Conservation (phyloP, 2,888 invertebrate genomes). For the Nomada ferruginata region DNA sequence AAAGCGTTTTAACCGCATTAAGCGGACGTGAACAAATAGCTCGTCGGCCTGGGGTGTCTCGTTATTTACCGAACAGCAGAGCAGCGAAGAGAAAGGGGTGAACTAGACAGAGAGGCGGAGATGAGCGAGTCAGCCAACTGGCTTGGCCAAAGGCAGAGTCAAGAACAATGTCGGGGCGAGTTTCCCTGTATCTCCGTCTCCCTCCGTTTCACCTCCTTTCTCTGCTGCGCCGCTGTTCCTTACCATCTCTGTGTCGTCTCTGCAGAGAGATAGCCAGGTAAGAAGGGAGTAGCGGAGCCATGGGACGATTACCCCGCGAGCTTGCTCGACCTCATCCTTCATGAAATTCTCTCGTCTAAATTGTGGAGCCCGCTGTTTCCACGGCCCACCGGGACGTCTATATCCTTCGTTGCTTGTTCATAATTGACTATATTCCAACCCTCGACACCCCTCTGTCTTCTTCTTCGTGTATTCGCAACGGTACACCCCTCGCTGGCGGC, state of each 20-base stretch:
- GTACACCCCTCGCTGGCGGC: background rate
- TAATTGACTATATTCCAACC: constrained; percentile 58
- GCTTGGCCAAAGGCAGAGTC: background rate
- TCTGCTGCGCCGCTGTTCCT: background rate
- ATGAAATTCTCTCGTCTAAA: constrained; percentile 58
- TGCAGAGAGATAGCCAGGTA: constrained; percentile 37
- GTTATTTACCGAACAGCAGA: constrained; percentile 35
- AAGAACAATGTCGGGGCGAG: constrained; percentile 45
- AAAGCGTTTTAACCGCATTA: constrained; percentile 39
- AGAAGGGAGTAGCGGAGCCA: constrained; percentile 19
- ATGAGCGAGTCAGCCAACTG: background rate
- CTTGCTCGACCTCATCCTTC: constrained; percentile 35
- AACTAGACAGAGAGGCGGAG: background rate
- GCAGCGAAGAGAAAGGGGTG: background rate
- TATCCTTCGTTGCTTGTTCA: constrained; percentile 51
- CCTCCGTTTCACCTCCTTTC: background rate
- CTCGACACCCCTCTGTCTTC: constrained; percentile 1
- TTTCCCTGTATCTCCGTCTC: background rate
- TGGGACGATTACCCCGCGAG: constrained; percentile 56
- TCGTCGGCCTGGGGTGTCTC: constrained; percentile 13
- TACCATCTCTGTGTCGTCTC: background rate
- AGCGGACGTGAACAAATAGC: constrained; percentile 36
- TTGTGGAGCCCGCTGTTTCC: constrained; percentile 38
- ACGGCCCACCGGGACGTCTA: constrained; percentile 51
- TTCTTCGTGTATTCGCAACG: constrained; percentile 45